These are phyloP conservation scores for Sebastes matsubarae DNA, from an alignment of 2,797 vertebrate species.

Conservation along the genomic window DNA sequence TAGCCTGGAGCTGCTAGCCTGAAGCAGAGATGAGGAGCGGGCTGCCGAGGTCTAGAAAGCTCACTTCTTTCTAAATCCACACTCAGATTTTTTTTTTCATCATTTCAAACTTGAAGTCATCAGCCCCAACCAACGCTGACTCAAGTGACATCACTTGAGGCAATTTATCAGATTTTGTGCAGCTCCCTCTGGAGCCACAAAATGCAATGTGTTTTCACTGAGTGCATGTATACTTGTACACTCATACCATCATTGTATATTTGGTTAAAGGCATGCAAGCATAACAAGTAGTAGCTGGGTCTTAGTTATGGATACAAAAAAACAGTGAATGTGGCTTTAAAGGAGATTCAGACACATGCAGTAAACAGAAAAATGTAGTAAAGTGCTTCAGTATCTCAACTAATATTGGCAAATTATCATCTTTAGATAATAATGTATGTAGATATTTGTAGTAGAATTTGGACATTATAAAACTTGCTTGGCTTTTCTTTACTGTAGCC, in stretches of 20 bases:
- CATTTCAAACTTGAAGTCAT: not conserved
- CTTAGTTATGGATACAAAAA: not conserved
- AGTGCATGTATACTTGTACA: no score
- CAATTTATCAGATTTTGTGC: no score
- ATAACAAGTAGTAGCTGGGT: not conserved
- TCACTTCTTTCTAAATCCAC: not conserved
- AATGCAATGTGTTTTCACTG: no score
- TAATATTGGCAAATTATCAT: not conserved
- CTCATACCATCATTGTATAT: no score
- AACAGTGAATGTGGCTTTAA: not conserved
- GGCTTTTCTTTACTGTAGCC: not conserved
- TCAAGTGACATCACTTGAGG: not conserved
- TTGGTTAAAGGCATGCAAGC: no score
- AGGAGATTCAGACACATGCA: not conserved
- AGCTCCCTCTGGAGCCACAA: no score
- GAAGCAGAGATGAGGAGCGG: not conserved
- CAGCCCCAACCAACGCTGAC: not conserved
- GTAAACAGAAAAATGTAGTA: not conserved
- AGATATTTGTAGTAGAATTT: not conserved
- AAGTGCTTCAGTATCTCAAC: not conserved
- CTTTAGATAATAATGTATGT: not conserved
- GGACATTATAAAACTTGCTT: not conserved
- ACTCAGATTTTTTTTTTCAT: no score
- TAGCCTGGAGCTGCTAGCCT: not conserved
- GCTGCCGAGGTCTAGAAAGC: not conserved